Conservation (phyloP, 30 jellyfish, hydroid and myxozoan species). For the Turritopsis dohrnii region DNA sequence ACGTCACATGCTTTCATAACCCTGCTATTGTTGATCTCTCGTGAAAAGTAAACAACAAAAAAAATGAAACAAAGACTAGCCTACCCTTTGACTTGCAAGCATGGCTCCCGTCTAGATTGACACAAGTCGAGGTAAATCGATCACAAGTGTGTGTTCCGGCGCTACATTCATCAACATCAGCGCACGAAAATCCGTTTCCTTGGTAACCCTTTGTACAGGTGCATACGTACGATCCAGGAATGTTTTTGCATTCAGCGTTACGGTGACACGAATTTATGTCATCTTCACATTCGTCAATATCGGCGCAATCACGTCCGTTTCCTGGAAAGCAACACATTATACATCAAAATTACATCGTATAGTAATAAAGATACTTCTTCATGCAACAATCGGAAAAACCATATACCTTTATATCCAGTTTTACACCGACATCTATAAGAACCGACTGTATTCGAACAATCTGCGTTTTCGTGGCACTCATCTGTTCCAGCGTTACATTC, state of each 20-base stretch:
- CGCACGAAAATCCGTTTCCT: constrained; percentile 51
- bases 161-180: constrained; percentile 49
- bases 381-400: too few species aligned
- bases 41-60: too few species aligned
- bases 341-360: too few species aligned
- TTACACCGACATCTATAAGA: constrained; percentile 21
- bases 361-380: too few species aligned
- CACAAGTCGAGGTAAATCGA: background rate
- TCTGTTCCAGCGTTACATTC: constrained; percentile 14
- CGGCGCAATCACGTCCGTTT: constrained; percentile 4
- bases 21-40: too few species aligned
- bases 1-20: too few species aligned
- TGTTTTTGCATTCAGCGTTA: constrained; percentile 41
- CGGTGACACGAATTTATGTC: constrained; percentile 35
- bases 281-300: constrained; percentile 40
- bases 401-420: constrained; percentile 21
- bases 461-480: constrained; percentile 24
- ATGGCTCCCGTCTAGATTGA: constrained; percentile 1
- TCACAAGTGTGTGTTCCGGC: constrained; percentile 24
- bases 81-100: constrained; percentile 9
- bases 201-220: constrained; percentile 38
- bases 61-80: too few species aligned
- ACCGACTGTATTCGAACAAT: constrained; percentile 15
- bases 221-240: constrained; percentile 37
- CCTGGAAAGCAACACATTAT: constrained; percentile 7